These are phyloP conservation scores for Sceloporus undulatus DNA, from an alignment of 2,113 vertebrate genomes.

Conservation along the genomic window DNA sequence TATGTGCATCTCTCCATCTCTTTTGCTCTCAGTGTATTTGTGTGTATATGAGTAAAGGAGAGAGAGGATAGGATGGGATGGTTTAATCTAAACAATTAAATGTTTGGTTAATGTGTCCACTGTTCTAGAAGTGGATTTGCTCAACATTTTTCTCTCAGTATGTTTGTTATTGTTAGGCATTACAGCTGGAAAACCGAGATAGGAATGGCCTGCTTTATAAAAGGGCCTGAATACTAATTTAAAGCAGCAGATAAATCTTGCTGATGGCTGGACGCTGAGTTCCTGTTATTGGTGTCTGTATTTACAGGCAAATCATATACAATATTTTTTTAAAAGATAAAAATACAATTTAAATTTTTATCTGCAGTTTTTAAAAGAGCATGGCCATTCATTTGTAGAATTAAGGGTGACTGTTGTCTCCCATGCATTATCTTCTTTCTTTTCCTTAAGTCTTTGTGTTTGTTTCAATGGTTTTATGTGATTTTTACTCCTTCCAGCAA, in stretches of 20 bases:
- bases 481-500: neutral
- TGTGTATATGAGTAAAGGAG: neutral
- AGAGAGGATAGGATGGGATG: neutral
- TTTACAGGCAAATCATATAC: constrained; percentile 36
- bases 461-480: constrained; percentile 20
- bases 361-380: neutral
- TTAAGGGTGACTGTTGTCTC: neutral
- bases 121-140: constrained; percentile 24
- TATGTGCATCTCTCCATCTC: neutral
- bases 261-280: constrained; percentile 29
- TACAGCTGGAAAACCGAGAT: constrained; percentile 46
- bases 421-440: neutral
- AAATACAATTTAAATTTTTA: neutral
- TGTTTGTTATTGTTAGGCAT: constrained; percentile 36
- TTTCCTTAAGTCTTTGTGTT: constrained; percentile 22
- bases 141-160: constrained; percentile 23
- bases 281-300: constrained; percentile 31
- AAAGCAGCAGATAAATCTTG: constrained; percentile 51
- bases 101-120: constrained; percentile 29
- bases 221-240: constrained; percentile 51
- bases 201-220: constrained; percentile 38
- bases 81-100: neutral
- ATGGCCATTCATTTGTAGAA: neutral
- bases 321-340: neutral
- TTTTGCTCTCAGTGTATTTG: neutral